Evolutionary conservation across 2,797 vertebrate genomes (phyloP), one percentile per base, ranked within the genome.

Genomic region (Spinus olivaceus): DNA sequence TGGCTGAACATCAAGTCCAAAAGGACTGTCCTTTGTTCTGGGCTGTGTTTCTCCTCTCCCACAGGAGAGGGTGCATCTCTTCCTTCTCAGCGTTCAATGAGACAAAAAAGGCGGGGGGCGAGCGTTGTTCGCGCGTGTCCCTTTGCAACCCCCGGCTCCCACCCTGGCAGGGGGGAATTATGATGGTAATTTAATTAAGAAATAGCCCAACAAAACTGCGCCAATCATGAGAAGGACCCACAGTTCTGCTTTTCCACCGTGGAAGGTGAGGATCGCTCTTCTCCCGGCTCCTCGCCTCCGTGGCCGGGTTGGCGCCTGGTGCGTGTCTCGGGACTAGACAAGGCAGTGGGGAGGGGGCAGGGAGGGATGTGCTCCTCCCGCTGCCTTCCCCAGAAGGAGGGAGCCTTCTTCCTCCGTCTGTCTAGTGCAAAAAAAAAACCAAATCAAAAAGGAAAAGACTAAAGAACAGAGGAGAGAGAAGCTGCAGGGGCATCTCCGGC

Each of bases 1-100:
- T 69, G 78, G 54, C 72, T 90, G 95, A 96, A 95, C 89, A 93
- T 94, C 92, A 91, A 94, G 95, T 96, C 95, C 86, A 59, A 67
- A 6, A 1, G 96, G 95, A 96, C 94, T 42, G 61, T 83, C 88
- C 93, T 92, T 88, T 73, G 69, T 86, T 83, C 93, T 20, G 56
- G 63, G 71, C 76, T 76, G 74, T n/a, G 74, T 86, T 66, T 78
- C 88, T 94, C 84, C 88, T 89, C 84, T 93, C 84, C 84, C 81
- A 51, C n/a, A n/a, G n/a, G n/a, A n/a, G n/a, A n/a, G 77, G 86
- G 72, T 80, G 39, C 76, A 81, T 85, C 92, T 65, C 81, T 90
- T 92, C 57, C 79, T 81, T 83, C 83, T 46, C 32, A 30, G 86
- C 1, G 1, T 44, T 69, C 80, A 46, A 10, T 1, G 14, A 59